Base-by-base conservation (phyloP, 2,113 vertebrate species). In the Suncus etruscus region DNA sequence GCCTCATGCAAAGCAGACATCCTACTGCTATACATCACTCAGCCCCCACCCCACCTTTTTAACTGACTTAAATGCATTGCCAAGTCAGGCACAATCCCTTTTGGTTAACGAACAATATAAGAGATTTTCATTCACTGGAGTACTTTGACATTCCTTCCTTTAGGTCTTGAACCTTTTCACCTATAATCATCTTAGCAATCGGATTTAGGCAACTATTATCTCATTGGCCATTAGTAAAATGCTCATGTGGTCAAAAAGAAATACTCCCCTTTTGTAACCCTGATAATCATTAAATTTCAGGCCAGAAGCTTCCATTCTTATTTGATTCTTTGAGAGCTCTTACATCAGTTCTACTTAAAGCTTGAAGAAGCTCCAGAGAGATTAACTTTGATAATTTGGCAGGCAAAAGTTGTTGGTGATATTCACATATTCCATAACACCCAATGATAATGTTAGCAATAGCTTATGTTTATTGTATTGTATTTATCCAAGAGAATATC, bases 171-270 rank as follows among this genome's bases (percentile, higher is more conserved):
- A 96, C 95, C 95, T 96, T 85, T 96, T 96, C 95, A 96, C 95
- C 96, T 87, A 83, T 97, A 97, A 98, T 97, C 96, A 96, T 91
- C 96, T 97, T 97, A 97, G 69, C 39, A 0, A 51, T 11, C 83
- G 90, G 97, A 96, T 92, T 97, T 97, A 92, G 89, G 96, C 93
- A 94, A 96, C 77, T 94, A 75, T 97, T 97, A 96, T 78, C 92
- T 90, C 97, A 97, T 96, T 97, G 96, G 97, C 96, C 84, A 79
- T 97, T 96, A 97, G 86, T 69, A 85, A 96, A 96, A 94, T 76
- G 94, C 94, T 92, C 95, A 90, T 32, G 80, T 83, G 54, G 92
- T 63, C 89, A 81, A 78, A 65, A 73, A 92, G 77, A 95, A 96
- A 65, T 22, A 61, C 58, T 61, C 58, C 20, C 18, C 58, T 61